Evolutionary conservation across 2,888 invertebrate genomes (phyloP), one percentile per base, ranked within the genome.

Genomic region (Eupithecia centaureata): DNA sequence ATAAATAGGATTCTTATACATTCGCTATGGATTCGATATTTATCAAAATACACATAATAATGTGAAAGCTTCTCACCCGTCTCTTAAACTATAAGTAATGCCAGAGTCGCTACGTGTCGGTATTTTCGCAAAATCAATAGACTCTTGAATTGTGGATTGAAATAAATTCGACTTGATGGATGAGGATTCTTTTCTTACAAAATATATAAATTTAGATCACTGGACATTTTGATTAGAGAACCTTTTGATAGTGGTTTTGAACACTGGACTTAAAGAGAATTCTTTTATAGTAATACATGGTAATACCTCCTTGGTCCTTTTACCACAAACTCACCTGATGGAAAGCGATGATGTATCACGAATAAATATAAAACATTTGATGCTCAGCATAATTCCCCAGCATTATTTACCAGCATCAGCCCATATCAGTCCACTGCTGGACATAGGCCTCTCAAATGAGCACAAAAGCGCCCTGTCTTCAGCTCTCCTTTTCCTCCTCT

Each of bases 91-190:
- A 62, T 1, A 25, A 51, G 38, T 18, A 52, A 38, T 27, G 59
- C 30, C n/a, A 38, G 18, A 62, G 32, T 63, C 13, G 52, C 32
- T 32, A 63, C 35, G 64, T 64, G 66, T 38, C 57, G 57, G 65
- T 67, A 71, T 67, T 73, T 70, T 67, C 47, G 47, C 61, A 65
- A 73, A 71, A 71, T 73, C 73, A 69, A 71, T 71, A 71, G 64
- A 71, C 68, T 65, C 38, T 63, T 70, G 51, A 64, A 62, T 59
- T 27, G 3, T 54, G 42, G 32, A 52, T 58, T 42, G 35, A 62
- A 42, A 42, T 42, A 42, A 18, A 61, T 61, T 42, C 61, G 57
- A 35, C 33, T 33, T 54, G 47, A 68, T 68, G 64, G 60, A 64
- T 68, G 51, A 27, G 64, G 42, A 38, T 32, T 61, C n/a, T 59